These are phyloP conservation scores for Lithophane semibrunnea DNA, from an alignment of 2,888 invertebrate genomes.

Conservation along the genomic window DNA sequence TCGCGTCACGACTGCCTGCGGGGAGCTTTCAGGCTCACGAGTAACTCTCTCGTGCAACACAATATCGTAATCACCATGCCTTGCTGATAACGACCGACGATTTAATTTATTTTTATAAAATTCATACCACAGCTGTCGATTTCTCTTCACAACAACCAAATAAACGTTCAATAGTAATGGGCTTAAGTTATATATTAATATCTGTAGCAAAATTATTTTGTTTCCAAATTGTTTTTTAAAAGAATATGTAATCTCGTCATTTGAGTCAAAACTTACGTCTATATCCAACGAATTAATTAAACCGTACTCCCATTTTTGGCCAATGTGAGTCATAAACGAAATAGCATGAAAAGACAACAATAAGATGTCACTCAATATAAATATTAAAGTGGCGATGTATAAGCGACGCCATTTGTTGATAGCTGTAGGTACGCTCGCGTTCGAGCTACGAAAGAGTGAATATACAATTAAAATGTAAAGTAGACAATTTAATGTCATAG, in stretches of 20 bases:
- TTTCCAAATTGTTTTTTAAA: background rate
- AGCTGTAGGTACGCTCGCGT: background rate
- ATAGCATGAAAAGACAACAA: background rate
- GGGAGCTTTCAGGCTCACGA: too few relatives aligned
- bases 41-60: too few relatives aligned
- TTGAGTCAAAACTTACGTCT: too few relatives aligned
- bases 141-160: slow-evolving; percentile 3
- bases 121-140: slow-evolving; percentile 13
- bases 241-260: too few relatives aligned
- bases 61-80: background rate
- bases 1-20: too few relatives aligned
- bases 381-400: slow-evolving; percentile 14
- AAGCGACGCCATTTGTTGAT: slow-evolving; percentile 7
- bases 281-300: too few relatives aligned
- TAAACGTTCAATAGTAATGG: slow-evolving; percentile 8
- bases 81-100: background rate
- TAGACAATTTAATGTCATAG: slow-evolving; percentile 2
- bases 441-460: background rate
- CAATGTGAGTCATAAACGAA: background rate
- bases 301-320: too few relatives aligned
- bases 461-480: slow-evolving; percentile 1
- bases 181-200: background rate
- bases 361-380: slow-evolving; percentile 4
- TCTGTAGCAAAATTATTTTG: background rate
- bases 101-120: slow-evolving; percentile 9